Evolutionary conservation across 2,113 vertebrate genomes (phyloP), one percentile per base, ranked within the genome.

Genomic region (Notarius quadriscutis): DNA sequence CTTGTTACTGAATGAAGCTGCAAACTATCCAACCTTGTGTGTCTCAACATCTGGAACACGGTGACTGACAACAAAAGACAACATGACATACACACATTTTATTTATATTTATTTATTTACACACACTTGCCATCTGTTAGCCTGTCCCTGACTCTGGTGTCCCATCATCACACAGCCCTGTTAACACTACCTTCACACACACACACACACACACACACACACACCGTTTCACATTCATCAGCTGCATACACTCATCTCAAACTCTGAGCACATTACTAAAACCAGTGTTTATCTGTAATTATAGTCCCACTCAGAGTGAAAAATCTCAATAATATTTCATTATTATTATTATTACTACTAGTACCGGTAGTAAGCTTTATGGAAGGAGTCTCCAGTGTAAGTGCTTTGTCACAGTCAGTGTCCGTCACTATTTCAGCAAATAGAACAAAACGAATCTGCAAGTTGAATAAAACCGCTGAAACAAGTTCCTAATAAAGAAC

Each of bases 71-170:
- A 81, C 55, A 81, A 60, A 81, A 41, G 57, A 22, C 27, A 34
- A 34, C 34, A 34, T 34, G 34, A 78, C 75, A 78, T 50, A 79
- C 77, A 30, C 15, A 58, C 78, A 53, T 9, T 53, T 9, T 5
- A 6, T 34, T 34, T 34, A 34, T 34, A 2, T 34, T 53, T 10
- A 53, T 10, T 53, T 10, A 4, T 10, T 53, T 10, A 53, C 51
- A 53, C 51, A 53, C 51, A 53, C 51, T 7, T 10, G 9, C 81
- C 81, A 83, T 65, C 81, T 83, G 81, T 65, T 82, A 63, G 58
- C 12, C 80, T 65, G 60, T 48, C 20, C 27, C 55, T 58, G 78
- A 80, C n/a, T 18, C 7, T 5, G 2, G n/a, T 55, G 14, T 79
- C n/a, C 53, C 4, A 1, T 81, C 55, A 81, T 41, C 58, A 82